Conservation (phyloP, 2,888 invertebrate species). For the Pristionchus mayeri region DNA sequence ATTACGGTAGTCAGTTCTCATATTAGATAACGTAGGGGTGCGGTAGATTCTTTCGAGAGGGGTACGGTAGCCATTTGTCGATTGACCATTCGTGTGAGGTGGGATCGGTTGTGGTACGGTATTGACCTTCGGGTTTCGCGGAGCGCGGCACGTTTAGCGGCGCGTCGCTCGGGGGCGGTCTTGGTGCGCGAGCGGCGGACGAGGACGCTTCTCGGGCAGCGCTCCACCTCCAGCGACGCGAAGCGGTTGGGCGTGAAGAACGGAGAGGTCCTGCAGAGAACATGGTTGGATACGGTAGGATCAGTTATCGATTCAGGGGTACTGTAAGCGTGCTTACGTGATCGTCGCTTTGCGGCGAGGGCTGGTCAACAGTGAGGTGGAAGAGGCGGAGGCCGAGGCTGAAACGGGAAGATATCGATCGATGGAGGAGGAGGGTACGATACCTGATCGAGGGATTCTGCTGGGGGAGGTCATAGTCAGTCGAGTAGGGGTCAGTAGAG, state of each 20-base stretch:
- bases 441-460: slow-evolving; percentile 28
- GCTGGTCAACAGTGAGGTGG: neutral
- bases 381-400: too few relatives aligned
- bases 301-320: neutral
- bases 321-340: neutral
- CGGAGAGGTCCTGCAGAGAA: neutral
- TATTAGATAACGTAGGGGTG: too few relatives aligned
- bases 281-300: neutral
- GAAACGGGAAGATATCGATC: too few relatives aligned
- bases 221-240: neutral
- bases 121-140: neutral
- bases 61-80: too few relatives aligned
- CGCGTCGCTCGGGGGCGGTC: neutral
- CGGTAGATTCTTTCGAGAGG: too few relatives aligned
- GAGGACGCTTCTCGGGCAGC: neutral
- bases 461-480: slow-evolving; percentile 14
- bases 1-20: neutral
- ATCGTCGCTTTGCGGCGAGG: neutral
- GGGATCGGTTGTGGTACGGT: too few relatives aligned
- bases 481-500: neutral
- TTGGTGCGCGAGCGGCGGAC: neutral
- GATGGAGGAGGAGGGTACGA: neutral
- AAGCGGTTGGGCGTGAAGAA: slow-evolving; percentile 16
- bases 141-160: neutral
- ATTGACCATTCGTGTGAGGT: too few relatives aligned